These are phyloP conservation scores for Dascyllus trimaculatus DNA, from an alignment of 2,113 vertebrate genomes.

Conservation along the genomic window DNA sequence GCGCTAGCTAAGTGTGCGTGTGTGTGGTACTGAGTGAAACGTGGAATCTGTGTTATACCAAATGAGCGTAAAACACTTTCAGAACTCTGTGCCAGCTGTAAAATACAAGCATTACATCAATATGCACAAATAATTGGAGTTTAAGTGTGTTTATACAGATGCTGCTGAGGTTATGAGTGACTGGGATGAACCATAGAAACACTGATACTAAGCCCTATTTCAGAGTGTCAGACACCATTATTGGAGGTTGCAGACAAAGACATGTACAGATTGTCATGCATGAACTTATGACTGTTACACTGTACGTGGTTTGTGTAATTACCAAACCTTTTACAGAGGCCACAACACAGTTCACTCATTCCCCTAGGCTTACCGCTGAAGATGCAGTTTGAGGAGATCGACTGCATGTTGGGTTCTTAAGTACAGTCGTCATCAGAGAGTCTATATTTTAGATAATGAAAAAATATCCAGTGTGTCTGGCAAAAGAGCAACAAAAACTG, in stretches of 20 bases:
- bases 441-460: constrained; percentile 15
- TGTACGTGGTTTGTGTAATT: constrained; percentile 59
- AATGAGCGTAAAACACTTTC: constrained; percentile 63
- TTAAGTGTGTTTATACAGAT: constrained; percentile 42
- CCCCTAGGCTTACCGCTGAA: constrained; percentile 34
- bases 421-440: constrained; percentile 21
- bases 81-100: constrained; percentile 31
- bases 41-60: constrained; percentile 11
- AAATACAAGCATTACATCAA: constrained; percentile 39
- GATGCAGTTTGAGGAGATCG: constrained; percentile 27
- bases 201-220: constrained; percentile 63
- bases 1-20: neutral
- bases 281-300: constrained; percentile 76
- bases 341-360: constrained; percentile 53
- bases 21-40: neutral
- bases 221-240: constrained; percentile 67
- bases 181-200: constrained; percentile 48
- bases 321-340: constrained; percentile 53
- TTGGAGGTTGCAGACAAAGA: constrained; percentile 68
- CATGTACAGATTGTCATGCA: constrained; percentile 83
- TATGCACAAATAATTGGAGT: constrained; percentile 39
- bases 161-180: constrained; percentile 38
- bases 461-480: constrained; percentile 24
- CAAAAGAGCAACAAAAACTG: constrained; percentile 31
- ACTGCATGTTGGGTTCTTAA: constrained; percentile 19